Evolutionary conservation across 2,113 vertebrate species (phyloP).

Genomic region (Oryzias javanicus): DNA sequence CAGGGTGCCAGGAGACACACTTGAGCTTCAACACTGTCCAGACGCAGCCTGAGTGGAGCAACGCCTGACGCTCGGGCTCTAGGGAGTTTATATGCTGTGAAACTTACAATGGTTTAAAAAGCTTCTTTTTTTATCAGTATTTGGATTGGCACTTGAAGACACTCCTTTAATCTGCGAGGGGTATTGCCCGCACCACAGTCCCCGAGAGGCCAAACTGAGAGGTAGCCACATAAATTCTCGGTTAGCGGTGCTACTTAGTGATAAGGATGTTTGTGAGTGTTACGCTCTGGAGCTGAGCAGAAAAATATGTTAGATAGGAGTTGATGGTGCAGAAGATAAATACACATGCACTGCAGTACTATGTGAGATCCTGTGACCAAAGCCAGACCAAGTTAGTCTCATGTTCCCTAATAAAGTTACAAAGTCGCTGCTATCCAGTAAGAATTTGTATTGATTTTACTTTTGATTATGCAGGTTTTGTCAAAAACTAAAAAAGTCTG

Average conservation of each 20-base stretch:
- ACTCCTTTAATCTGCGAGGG: constrained; percentile 70
- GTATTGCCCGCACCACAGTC: constrained; percentile 41
- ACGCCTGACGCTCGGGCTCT: constrained; percentile 54
- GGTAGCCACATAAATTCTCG: constrained; percentile 32
- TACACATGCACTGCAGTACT: constrained; percentile 7
- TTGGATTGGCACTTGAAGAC: constrained; percentile 70
- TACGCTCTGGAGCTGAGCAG: constrained; percentile 35
- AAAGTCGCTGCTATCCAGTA: constrained; percentile 18
- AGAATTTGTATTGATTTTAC: too few species aligned
- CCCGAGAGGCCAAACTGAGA: constrained; percentile 46
- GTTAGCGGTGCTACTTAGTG: constrained; percentile 14
- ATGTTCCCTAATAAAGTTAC: constrained; percentile 18
- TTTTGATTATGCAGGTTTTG: too few species aligned
- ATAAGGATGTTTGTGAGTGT: constrained; percentile 49
- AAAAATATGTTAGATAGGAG: constrained; percentile 49
- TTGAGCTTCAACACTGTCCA: constrained; percentile 77
- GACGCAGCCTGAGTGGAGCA: constrained; percentile 67
- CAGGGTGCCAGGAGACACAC: constrained; percentile 66
- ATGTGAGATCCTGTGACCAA: constrained; percentile 28
- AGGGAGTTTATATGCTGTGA: constrained; percentile 34
- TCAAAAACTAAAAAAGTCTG: too few species aligned
- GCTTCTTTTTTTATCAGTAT: constrained; percentile 76
- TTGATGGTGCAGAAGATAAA: constrained; percentile 39
- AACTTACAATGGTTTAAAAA: constrained; percentile 76
- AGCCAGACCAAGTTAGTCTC: constrained; percentile 5